phyloP scores from a whole-genome alignment of 2,888 invertebrate genomes.

The Parnassius orleans region DNA sequence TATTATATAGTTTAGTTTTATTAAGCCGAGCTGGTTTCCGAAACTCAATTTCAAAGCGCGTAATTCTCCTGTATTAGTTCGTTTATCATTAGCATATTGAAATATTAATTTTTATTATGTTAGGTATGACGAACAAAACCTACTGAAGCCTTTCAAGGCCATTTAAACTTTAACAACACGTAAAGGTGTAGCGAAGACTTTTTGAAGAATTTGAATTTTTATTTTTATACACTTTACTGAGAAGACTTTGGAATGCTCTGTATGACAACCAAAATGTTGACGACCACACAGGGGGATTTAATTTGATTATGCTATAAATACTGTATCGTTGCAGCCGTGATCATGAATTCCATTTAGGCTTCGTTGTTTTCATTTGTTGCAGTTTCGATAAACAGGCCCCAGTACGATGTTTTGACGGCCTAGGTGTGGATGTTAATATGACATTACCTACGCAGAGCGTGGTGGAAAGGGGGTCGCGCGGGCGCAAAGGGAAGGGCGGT shows the following conservation, averaged over 20 bases:
- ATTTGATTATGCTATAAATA: not conserved
- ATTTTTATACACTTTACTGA: no score
- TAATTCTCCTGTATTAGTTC: no score
- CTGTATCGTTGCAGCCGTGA: conserved; percentile 12
- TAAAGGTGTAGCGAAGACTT: no score
- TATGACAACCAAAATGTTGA: not conserved
- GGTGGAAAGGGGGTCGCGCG: conserved; percentile 32
- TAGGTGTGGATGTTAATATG: conserved; percentile 75
- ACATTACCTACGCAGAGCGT: conserved; percentile 57
- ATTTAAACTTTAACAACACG: no score
- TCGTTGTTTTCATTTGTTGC: conserved; percentile 55
- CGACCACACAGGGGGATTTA: not conserved
- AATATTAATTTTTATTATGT: no score
- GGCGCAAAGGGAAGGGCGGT: conserved; percentile 50
- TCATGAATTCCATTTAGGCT: conserved; percentile 18
- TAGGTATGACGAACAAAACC: not conserved
- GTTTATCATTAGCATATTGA: no score
- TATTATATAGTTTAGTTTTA: no score
- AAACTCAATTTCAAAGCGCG: no score
- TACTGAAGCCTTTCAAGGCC: not conserved
- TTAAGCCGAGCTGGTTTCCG: no score
- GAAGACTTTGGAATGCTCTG: not conserved
- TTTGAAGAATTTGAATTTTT: no score
- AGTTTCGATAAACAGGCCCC: conserved; percentile 59
- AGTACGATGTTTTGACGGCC: conserved; percentile 73